Base-by-base conservation (phyloP, 2,797 vertebrate genomes). In the Pygocentrus nattereri region DNA sequence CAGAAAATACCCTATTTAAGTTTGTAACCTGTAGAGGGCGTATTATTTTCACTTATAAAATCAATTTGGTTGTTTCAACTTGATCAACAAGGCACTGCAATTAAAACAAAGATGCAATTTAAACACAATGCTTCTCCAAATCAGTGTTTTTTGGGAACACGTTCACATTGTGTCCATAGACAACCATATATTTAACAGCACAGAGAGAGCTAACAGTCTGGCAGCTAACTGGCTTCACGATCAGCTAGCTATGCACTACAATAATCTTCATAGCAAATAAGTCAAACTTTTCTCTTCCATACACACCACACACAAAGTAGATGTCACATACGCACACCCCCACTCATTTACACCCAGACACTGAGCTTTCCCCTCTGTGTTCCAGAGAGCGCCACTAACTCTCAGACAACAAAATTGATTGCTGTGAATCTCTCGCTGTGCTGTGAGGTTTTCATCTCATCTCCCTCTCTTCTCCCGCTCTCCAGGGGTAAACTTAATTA, bases 401-500 rank as follows among this genome's bases (percentile, higher is more conserved):
- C 84, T 77, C 69, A 3, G 80, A 82, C 79, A 86, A 85, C 85
- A 89, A 89, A 90, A 94, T 93, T 93, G 91, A 95, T 94, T 90
- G 92, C 88, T 82, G 90, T 88, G 84, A 90, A 89, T 87, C 86
- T 75, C 79, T 80, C 61, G 78, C 90, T 87, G 86, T 65, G 86
- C 90, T 87, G 81, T 62, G 86, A 91, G 87, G 90, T 88, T 85
- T 91, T 93, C 90, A 92, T 92, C 90, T 93, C 90, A 90, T 78
- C 88, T 89, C 88, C 81, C 86, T 89, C 88, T 86, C 84, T 84
- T 86, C 88, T 74, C 47, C 38, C 67, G 76, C 73, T 82, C 86
- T 87, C 87, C 23, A 89, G 92, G 91, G 92, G 90, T 85, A 90
- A 92, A 93, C 91, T 94, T 95, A 93, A 95, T 95, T 95, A 94